Percentiles rank a stretch among this genome's conserved stretches.
Conservation (phyloP, 2,113 vertebrate genomes). For the Macaca mulatta region DNA sequence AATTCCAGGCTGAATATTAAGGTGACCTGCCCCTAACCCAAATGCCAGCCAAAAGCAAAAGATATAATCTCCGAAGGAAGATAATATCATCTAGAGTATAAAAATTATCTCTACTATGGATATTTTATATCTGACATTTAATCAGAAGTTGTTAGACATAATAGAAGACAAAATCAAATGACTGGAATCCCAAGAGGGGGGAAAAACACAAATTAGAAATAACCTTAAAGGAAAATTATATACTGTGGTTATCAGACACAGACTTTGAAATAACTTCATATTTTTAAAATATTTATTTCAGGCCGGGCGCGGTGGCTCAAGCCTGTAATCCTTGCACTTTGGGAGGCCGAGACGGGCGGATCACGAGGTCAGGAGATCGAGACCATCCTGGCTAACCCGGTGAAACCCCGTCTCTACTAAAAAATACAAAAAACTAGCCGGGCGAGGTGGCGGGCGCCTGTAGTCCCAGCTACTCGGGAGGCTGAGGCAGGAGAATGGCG, state of each 20-base stretch:
- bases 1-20: background rate
- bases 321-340: no score
- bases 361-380: no score
- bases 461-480: no score
- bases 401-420: no score
- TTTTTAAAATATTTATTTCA: background rate
- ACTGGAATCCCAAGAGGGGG: background rate
- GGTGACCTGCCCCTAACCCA: background rate
- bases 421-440: no score
- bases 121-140: background rate
- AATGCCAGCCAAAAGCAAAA: background rate
- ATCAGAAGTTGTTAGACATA: conserved; percentile 16
- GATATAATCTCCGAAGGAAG: background rate
- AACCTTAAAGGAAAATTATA: background rate
- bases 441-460: no score
- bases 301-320: no score
- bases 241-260: background rate
- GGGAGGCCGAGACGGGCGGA: no score
- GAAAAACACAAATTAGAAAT: background rate
- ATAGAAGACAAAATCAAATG: background rate
- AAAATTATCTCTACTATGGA: background rate
- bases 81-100: background rate
- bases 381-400: no score
- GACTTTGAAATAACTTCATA: background rate
- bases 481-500: no score